phyloP scores from a whole-genome alignment of 1,140 invertebrate genomes.

The Eumaeus atala region DNA sequence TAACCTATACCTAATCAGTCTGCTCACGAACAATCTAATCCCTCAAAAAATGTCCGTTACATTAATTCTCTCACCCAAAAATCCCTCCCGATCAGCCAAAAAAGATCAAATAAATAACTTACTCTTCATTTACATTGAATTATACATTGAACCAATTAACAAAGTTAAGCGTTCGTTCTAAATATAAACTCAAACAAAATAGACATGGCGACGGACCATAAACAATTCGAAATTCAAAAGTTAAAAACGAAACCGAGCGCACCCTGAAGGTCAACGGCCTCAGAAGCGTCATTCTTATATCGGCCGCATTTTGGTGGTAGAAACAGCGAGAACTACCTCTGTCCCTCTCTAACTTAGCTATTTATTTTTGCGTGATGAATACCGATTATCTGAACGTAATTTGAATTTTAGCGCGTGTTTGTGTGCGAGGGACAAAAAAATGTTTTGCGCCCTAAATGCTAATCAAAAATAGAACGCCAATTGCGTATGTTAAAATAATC shows the following conservation, averaged over 20 bases:
- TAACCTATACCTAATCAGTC: too few relatives aligned
- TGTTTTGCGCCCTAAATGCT: slow-evolving; percentile 45
- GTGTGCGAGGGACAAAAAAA: slow-evolving; percentile 56
- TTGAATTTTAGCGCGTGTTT: slow-evolving; percentile 43
- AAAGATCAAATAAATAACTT: too few relatives aligned
- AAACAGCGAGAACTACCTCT: slow-evolving; percentile 41
- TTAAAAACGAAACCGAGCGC: slow-evolving; percentile 53
- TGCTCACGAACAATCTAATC: too few relatives aligned
- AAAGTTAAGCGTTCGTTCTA: not conserved
- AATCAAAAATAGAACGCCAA: slow-evolving; percentile 27
- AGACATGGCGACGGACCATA: not conserved
- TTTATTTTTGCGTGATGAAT: slow-evolving; percentile 61
- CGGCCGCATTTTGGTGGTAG: slow-evolving; percentile 63
- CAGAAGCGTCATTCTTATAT: slow-evolving; percentile 70
- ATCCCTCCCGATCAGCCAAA: too few relatives aligned
- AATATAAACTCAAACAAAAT: slow-evolving; percentile 8
- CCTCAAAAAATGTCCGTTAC: too few relatives aligned
- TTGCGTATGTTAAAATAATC: not conserved
- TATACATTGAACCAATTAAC: not conserved
- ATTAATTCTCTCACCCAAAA: too few relatives aligned
- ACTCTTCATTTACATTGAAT: too few relatives aligned
- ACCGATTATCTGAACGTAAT: slow-evolving; percentile 59
- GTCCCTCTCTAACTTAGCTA: slow-evolving; percentile 43
- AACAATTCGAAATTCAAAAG: slow-evolving; percentile 34
- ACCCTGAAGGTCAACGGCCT: slow-evolving; percentile 58